A percentile compares a stretch with the other conserved stretches of the same genome.
Conservation (phyloP, 1,140 invertebrate species). For the Drosophila virilis region DNA sequence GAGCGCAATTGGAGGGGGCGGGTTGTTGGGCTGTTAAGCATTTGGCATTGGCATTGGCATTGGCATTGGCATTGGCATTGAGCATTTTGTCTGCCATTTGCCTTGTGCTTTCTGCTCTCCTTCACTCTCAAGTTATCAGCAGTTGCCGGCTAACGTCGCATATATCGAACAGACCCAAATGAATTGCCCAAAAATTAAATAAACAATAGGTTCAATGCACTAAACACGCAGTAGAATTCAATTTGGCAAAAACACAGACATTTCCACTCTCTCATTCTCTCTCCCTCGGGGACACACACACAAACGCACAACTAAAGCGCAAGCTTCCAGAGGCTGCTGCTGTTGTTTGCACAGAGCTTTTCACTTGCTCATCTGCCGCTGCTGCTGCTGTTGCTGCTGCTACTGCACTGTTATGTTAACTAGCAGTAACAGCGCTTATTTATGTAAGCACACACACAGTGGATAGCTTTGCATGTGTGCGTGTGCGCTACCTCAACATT, state of each 20-base stretch:
- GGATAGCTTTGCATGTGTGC: neutral
- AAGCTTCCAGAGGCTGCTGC: conserved; percentile 45
- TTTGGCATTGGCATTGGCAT: too few species aligned
- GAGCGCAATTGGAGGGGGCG: conserved; percentile 5
- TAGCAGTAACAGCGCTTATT: neutral
- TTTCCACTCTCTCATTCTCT: neutral
- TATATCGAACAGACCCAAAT: conserved; percentile 53
- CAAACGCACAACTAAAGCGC: conserved; percentile 10
- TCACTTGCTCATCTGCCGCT: neutral
- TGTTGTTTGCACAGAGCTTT: conserved; percentile 13
- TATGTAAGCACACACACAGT: neutral
- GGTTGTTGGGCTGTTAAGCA: conserved; percentile 26
- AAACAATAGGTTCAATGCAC: conserved; percentile 81
- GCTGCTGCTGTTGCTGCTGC: neutral
- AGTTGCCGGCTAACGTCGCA: conserved; percentile 52
- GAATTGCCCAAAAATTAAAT: conserved; percentile 59
- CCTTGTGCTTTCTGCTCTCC: conserved; percentile 5
- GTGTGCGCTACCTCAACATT: conserved; percentile 35
- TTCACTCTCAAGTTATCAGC: conserved; percentile 58
- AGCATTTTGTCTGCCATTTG: conserved; percentile 6
- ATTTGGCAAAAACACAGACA: conserved; percentile 40
- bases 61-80: conserved; percentile 52
- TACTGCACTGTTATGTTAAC: conserved; percentile 12
- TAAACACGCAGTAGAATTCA: conserved; percentile 76
- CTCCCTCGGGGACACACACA: neutral